Conservation (phyloP, 2,797 vertebrate species). For the Vireo griseus region DNA sequence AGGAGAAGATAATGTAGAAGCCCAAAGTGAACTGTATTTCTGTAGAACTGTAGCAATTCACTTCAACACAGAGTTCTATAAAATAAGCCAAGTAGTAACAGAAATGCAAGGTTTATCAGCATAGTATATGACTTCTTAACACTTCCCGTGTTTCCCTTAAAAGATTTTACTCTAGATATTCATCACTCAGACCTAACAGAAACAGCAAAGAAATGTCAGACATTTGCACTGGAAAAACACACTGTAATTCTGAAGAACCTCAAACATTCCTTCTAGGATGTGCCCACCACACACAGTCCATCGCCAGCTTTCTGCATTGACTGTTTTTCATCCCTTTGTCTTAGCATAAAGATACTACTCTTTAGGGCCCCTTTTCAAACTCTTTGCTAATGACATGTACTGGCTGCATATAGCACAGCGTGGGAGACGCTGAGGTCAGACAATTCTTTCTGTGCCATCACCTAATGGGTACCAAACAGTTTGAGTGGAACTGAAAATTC, state of each 20-base stretch:
- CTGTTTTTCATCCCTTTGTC: conserved; percentile 4
- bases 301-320: background rate
- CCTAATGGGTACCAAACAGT: background rate
- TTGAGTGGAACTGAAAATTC: background rate
- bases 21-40: background rate
- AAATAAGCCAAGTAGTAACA: background rate
- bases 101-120: background rate
- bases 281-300: background rate
- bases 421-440: background rate
- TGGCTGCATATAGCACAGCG: background rate
- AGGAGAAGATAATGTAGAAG: background rate
- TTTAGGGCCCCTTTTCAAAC: background rate
- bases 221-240: background rate
- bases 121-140: background rate
- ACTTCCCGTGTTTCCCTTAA: background rate
- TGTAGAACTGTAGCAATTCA: background rate
- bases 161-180: background rate
- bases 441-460: background rate
- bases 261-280: background rate
- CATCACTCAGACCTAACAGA: background rate
- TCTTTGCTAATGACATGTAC: background rate
- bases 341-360: background rate
- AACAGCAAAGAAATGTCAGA: background rate
- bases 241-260: background rate
- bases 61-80: background rate